Base-by-base conservation (phyloP, 2,888 invertebrate genomes). In the Cyrtodaria siliqua region DNA sequence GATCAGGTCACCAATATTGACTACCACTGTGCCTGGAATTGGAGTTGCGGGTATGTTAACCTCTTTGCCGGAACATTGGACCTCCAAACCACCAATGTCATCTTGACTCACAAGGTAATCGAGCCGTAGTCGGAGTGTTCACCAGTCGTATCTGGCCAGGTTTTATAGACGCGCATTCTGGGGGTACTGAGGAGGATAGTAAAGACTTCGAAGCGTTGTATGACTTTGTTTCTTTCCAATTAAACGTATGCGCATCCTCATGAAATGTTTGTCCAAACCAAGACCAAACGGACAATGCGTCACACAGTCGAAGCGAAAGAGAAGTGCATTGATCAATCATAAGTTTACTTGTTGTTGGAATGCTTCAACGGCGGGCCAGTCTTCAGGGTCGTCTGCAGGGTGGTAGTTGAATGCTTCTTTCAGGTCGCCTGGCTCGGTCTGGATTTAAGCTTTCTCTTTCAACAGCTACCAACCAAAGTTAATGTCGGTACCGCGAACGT, bases 21-120 rank as follows among this genome's bases (percentile, higher is more conserved):
- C 94, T 55, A 96, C 94, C 84, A 97, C 95, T 33, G 96, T 95
- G 42, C 96, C 96, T 0, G 96, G 96, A 57, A 96, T 94, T 87
- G 96, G 96, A 0, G 96, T 96, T 2, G 96, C 96, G 47, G 95
- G 94, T 85, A 95, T 94, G 96, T 96, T 97, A 83, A 95, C n/a
- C n/a, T n/a, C 95, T 40, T 95, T 95, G 16, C 95, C 94, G 0
- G 96, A 2, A 96, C 94, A 16, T 96, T 95, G 81, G n/a, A 79
- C 83, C 38, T 84, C 81, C 24, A 85, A 62, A 1, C 86, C 85
- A 0, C 84, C 86, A 23, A 76, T 47, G 33, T 77, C 71, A 40
- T 85, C 85, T 52, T 86, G 86, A 55, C 85, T 81, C 18, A 84
- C 57, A 8, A 86, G 61, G 0, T 85, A 83, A 20, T 56, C 26